phyloP scores from a whole-genome alignment of 2,797 vertebrate genomes.

The Cottoperca gobio region DNA sequence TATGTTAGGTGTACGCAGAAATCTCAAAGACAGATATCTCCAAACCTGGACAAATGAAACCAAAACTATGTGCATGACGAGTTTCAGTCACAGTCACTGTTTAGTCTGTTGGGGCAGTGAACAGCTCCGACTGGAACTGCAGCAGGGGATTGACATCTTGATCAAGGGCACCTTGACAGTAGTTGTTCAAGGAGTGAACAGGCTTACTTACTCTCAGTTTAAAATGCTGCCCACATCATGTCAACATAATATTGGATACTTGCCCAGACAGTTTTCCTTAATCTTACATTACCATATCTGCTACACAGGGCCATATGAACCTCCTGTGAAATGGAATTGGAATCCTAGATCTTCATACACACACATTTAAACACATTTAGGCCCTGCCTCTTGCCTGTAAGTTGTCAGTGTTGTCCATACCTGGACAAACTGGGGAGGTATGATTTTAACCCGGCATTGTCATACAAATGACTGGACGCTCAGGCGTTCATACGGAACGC shows the following conservation, averaged over 20 bases:
- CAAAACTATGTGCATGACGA: neutral
- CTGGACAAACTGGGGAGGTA: conserved; percentile 12
- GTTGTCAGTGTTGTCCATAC: neutral
- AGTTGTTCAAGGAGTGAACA: conserved; percentile 47
- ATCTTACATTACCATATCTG: conserved; percentile 69
- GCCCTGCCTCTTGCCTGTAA: neutral
- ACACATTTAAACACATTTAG: neutral
- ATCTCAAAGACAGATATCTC: conserved; percentile 1
- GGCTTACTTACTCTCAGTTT: conserved; percentile 50
- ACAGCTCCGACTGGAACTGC: conserved; percentile 7
- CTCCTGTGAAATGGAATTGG: conserved; percentile 31
- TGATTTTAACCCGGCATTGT: conserved; percentile 21
- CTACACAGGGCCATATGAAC: conserved; percentile 23
- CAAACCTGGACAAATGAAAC: neutral
- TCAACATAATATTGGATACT: conserved; percentile 58
- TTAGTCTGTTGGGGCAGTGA: neutral
- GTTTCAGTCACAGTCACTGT: neutral
- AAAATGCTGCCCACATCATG: conserved; percentile 55
- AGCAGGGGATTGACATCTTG: conserved; percentile 26
- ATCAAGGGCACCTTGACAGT: conserved; percentile 59
- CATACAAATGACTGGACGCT: conserved; percentile 18
- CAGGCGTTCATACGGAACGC: conserved; percentile 38
- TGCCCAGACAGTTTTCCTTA: conserved; percentile 64
- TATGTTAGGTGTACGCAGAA: neutral
- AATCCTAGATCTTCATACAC: conserved; percentile 23